Percentiles rank a stretch among this genome's conserved stretches.
Evolutionary conservation across 2,888 invertebrate genomes (phyloP).

Genomic region (Masnerella sp.): DNA sequence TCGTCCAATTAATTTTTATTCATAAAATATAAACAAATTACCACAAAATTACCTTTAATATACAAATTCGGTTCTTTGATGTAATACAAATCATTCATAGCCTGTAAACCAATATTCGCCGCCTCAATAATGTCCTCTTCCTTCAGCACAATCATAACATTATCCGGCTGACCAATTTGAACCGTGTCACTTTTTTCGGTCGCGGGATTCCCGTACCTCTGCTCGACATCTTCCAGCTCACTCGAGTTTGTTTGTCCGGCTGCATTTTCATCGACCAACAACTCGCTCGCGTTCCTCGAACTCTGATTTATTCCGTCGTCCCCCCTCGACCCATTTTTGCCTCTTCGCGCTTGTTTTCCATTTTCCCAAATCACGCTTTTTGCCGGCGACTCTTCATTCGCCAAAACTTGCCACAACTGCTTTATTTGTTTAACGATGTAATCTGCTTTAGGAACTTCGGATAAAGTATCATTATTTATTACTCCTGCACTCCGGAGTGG

Average conservation of each 20-base stretch:
- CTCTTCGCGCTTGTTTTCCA: constrained; percentile 10
- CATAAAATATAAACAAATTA: too few relatives aligned
- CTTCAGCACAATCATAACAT: constrained; percentile 47
- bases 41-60: constrained; percentile 81
- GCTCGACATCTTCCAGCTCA: background rate
- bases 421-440: constrained; percentile 46
- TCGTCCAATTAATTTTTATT: too few relatives aligned
- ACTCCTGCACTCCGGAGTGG: background rate
- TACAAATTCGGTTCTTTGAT: constrained; percentile 81
- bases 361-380: constrained; percentile 12
- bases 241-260: constrained; percentile 12
- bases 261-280: constrained; percentile 5
- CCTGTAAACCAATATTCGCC: constrained; percentile 83
- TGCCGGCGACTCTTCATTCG: constrained; percentile 10
- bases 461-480: constrained; percentile 17
- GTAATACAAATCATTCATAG: constrained; percentile 83
- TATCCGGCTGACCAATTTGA: constrained; percentile 47
- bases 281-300: background rate
- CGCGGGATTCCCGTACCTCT: background rate
- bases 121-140: constrained; percentile 82
- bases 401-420: background rate
- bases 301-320: constrained; percentile 14
- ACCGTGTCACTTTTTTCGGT: constrained; percentile 38
- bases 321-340: constrained; percentile 54
- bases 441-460: constrained; percentile 26